Evolutionary conservation across 2,797 vertebrate genomes (phyloP).

Genomic region (Dendrocincla fuliginosa): DNA sequence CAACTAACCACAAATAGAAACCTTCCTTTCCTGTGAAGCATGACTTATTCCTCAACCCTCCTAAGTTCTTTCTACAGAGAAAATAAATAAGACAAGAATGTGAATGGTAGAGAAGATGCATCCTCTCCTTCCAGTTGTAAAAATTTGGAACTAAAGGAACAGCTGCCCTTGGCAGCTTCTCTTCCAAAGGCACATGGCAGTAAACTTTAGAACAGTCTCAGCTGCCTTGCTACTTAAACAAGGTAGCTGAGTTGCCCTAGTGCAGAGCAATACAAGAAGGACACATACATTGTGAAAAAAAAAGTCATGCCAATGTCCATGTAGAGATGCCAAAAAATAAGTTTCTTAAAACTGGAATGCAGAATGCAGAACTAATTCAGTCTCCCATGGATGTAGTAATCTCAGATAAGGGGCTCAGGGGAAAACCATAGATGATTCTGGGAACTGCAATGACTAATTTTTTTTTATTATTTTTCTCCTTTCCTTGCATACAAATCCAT

Average conservation of each 20-base stretch:
- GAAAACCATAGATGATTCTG: not conserved
- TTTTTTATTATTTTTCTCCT: not conserved
- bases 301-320: not conserved
- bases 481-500: not conserved
- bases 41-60: not conserved
- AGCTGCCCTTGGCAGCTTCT: not conserved
- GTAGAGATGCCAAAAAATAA: not conserved
- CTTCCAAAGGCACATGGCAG: not conserved
- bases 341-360: not conserved
- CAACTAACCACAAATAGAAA: not conserved
- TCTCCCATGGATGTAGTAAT: fast-evolving
- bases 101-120: not conserved
- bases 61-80: not conserved
- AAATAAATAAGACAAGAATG: not conserved
- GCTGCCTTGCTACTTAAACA: not conserved
- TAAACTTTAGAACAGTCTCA: not conserved
- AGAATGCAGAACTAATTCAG: not conserved
- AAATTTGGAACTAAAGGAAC: not conserved
- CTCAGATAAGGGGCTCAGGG: not conserved
- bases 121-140: not conserved
- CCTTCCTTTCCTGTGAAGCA: not conserved
- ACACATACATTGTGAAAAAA: not conserved
- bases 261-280: not conserved
- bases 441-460: not conserved
- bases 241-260: not conserved